Evolutionary conservation across 2,797 vertebrate genomes (phyloP), one percentile per base, ranked within the genome.

Genomic region (Fratercula arctica): DNA sequence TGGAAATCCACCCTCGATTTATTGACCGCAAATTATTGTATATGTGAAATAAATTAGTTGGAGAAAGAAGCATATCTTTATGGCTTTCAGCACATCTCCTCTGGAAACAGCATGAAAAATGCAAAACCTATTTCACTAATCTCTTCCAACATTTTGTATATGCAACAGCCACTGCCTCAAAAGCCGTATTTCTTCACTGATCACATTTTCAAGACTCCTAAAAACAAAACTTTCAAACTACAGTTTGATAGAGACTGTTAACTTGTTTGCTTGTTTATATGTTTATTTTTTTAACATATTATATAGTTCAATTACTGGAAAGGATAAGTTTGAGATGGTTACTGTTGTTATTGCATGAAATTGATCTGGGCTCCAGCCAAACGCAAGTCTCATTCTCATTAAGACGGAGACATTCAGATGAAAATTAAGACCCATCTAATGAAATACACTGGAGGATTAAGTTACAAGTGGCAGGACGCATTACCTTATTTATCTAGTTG

Each of bases 391-490:
- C 53, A 73, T 90, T 95, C 91, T 94, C 33, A 17, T 96, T 96
- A 93, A 95, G 92, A 79, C 2, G 0, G 41, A 92, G 94, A 93
- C 64, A 80, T 84, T 92, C 64, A 94, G 91, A 97, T 95, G 88
- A 97, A 97, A 97, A 97, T 95, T 95, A 96, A 97, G 96, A 93
- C 75, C 82, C 74, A 92, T 95, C 80, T 87, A 93, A 95, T 95
- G 85, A 97, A 96, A 92, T 69, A 81, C 69, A 75, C 21, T 79
- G 24, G 75, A 90, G 53, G 85, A 97, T 94, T 91, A 94, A 93
- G 91, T 98, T 97, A 93, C 96, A 96, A 97, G 97, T 87, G 64
- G 76, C 95, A 97, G 97, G 95, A 96, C 86, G 85, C 70, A 84
- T 95, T 95, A 93, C 96, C 87, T 87, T 78, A 95, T 96, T 97